Evolutionary conservation across 2,888 invertebrate genomes (phyloP).

Genomic region (Caenorhabditis imperialis): DNA sequence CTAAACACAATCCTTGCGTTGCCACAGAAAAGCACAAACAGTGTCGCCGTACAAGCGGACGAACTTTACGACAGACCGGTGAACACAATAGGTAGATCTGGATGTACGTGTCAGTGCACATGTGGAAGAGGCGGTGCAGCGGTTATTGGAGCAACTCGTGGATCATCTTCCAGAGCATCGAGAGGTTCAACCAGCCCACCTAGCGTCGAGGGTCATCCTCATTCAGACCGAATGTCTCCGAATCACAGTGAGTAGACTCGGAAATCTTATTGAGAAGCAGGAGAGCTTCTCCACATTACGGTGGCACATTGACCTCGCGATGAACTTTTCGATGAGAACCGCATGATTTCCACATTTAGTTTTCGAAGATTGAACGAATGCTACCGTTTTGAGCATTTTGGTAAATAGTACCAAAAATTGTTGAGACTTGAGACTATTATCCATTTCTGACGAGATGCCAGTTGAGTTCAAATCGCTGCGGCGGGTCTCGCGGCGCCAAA

Average conservation of each 20-base stretch:
- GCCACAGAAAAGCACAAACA: conserved; percentile 23
- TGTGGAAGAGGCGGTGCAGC: conserved; percentile 50
- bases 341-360: too few relatives aligned
- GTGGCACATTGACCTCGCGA: too few relatives aligned
- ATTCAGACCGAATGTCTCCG: conserved; percentile 50
- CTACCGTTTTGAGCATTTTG: too few relatives aligned
- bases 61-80: conserved; percentile 19
- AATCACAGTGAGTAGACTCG: conserved; percentile 17
- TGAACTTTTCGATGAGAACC: too few relatives aligned
- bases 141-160: conserved; percentile 33
- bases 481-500: too few relatives aligned
- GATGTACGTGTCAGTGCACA: conserved; percentile 54
- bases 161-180: conserved; percentile 54
- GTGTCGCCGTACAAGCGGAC: conserved; percentile 44
- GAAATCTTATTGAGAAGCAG: background rate
- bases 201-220: conserved; percentile 50
- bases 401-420: too few relatives aligned
- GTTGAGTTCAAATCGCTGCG: too few relatives aligned
- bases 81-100: conserved; percentile 31
- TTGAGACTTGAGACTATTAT: too few relatives aligned
- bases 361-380: too few relatives aligned
- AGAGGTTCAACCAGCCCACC: conserved; percentile 59
- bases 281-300: too few relatives aligned
- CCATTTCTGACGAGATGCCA: too few relatives aligned
- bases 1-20: conserved; percentile 25